A percentile compares a stretch with the other conserved stretches of the same genome.
These are phyloP conservation scores for Sphinx pinastri DNA, from an alignment of 2,888 invertebrate genomes.

Conservation along the genomic window DNA sequence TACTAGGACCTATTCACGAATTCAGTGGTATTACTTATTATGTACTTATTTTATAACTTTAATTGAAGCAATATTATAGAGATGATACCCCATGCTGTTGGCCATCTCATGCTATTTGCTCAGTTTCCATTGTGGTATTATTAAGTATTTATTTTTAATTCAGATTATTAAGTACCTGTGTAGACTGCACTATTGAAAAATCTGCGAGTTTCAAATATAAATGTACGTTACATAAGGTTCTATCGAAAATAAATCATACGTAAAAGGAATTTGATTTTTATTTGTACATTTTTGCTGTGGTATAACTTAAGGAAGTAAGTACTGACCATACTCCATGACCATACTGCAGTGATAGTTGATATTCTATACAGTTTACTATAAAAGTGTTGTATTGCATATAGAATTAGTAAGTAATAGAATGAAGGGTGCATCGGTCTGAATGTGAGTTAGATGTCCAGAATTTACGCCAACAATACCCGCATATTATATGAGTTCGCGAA, in stretches of 20 bases:
- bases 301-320: too few relatives aligned
- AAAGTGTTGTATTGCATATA: too few relatives aligned
- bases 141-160: constrained; percentile 24
- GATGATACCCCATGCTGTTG: neutral
- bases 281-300: neutral
- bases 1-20: neutral
- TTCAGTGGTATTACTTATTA: constrained; percentile 7
- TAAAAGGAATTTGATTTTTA: neutral
- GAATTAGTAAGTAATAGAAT: too few relatives aligned
- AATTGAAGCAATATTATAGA: constrained; percentile 16
- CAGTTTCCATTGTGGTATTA: constrained; percentile 14
- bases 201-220: constrained; percentile 26
- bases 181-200: constrained; percentile 22
- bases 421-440: too few relatives aligned
- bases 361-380: too few relatives aligned
- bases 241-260: constrained; percentile 27
- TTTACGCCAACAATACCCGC: too few relatives aligned
- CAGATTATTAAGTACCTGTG: constrained; percentile 18
- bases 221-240: constrained; percentile 25
- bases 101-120: constrained; percentile 4
- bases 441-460: too few relatives aligned
- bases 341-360: too few relatives aligned
- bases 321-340: too few relatives aligned
- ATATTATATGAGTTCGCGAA: too few relatives aligned
- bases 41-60: constrained; percentile 19